Evolutionary conservation across 1,140 invertebrate genomes (phyloP).

Genomic region (Diuraphis noxia): DNA sequence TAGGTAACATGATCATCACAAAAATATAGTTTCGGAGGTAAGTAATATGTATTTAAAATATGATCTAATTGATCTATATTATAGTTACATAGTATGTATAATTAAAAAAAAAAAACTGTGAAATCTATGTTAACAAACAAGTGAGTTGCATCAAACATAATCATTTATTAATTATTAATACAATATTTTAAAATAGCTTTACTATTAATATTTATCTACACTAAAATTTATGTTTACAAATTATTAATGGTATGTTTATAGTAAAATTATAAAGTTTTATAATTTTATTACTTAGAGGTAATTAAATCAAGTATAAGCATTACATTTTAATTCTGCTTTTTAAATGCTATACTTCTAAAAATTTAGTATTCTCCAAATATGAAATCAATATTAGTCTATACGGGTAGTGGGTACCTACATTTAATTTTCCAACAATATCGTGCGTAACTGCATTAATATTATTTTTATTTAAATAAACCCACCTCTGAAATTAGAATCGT

Average conservation of each 20-base stretch:
- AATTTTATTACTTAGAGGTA: not conserved
- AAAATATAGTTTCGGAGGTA: not conserved
- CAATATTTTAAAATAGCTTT: not conserved
- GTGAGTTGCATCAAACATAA: not conserved
- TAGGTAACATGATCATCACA: not conserved
- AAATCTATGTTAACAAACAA: not conserved
- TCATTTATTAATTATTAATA: too few relatives aligned
- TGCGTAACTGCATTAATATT: constrained; percentile 23
- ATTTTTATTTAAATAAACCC: not conserved
- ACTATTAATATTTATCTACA: not conserved
- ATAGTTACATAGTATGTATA: too few relatives aligned
- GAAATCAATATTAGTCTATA: constrained; percentile 11
- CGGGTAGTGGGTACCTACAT: not conserved
- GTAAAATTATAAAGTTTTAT: not conserved
- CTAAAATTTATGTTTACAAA: not conserved
- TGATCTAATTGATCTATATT: too few relatives aligned
- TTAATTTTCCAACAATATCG: not conserved
- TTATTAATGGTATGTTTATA: not conserved
- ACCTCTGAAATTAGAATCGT: not conserved
- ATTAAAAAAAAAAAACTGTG: too few relatives aligned
- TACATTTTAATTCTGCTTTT: not conserved
- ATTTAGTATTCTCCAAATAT: not conserved
- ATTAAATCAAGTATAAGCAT: not conserved
- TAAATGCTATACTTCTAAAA: not conserved
- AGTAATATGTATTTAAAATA: not conserved